Base-by-base conservation (phyloP, 2,113 vertebrate genomes). In the Ellobius talpinus region DNA sequence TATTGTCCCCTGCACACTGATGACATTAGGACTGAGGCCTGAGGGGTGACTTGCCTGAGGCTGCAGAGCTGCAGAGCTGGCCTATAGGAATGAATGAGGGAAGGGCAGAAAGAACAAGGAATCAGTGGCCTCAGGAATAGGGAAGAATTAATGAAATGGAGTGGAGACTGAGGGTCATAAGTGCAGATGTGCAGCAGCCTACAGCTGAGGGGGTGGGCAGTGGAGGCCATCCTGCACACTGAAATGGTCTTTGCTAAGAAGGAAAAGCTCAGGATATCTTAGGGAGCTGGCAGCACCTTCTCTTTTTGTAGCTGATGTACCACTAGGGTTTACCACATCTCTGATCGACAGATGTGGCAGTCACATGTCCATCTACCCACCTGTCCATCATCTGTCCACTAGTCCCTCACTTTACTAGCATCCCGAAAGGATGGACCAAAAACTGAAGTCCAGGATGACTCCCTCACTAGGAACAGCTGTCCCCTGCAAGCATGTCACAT, bases 1-100 rank as follows among this genome's bases (percentile, higher is more conserved):
- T 52, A 16, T 8, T 87, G 47, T 66, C 47, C 52, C 50, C 86
- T 29, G 33, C 47, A 17, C 33, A n/a, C 23, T 17, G 47, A 21
- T 68, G 9, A 66, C 9, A 21, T 19, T 31, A 36, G 31, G 61
- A 21, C 61, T 21, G 82, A 65, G 36, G 12, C 12, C 73, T 45
- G 39, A 1, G 78, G 11, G n/a, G 63, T 0, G 5, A 58, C 61
- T 50, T 78, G 2, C 39, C 61, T 0, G 0, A 50, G 82, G 42
- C 10, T 55, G 4, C 1, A 24, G 7, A n/a, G 79, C 12, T 82
- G 19, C 24, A 50, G 3, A 79, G 61, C 63, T 58, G 77, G 16
- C 23, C 9, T 65, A 26, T 10, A 50, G 63, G 33, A 36, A 86
- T 39, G 8, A 81, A 76, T 45, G 52, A 13, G 68, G 11, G n/a